Evolutionary conservation across 2,888 invertebrate genomes (phyloP).

Genomic region (Rhagophthalmus giganteus): DNA sequence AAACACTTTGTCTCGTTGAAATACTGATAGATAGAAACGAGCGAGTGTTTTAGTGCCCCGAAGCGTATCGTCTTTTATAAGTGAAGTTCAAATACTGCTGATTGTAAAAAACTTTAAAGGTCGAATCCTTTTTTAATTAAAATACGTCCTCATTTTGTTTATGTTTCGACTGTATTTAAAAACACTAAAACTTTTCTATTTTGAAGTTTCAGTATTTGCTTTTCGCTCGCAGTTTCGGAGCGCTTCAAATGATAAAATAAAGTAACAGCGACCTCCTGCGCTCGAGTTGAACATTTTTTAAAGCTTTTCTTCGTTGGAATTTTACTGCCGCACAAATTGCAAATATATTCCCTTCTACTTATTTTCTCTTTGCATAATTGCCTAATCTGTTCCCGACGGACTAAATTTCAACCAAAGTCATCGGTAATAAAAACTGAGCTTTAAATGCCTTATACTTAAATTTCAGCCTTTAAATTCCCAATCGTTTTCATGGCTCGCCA

Average conservation of each 20-base stretch:
- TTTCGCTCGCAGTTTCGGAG: slow-evolving; percentile 4
- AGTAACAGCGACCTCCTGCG: slow-evolving; percentile 8
- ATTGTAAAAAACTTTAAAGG: too few species aligned
- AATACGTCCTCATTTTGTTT: too few species aligned
- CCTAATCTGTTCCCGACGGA: slow-evolving; percentile 22
- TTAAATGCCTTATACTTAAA: slow-evolving; percentile 26
- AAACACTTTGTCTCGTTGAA: too few species aligned
- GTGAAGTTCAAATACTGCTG: too few species aligned
- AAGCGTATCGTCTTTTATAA: too few species aligned
- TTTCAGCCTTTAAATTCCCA: slow-evolving; percentile 19
- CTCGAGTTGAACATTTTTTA: slow-evolving; percentile 7
- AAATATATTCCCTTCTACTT: slow-evolving; percentile 25
- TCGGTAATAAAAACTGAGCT: slow-evolving; percentile 25
- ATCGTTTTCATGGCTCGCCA: slow-evolving; percentile 17
- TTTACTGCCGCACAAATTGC: slow-evolving; percentile 19
- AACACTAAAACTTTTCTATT: not conserved
- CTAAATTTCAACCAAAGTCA: slow-evolving; percentile 24
- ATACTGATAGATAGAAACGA: too few species aligned
- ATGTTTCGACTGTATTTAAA: not conserved
- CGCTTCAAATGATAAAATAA: slow-evolving; percentile 12
- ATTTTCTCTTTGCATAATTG: slow-evolving; percentile 27
- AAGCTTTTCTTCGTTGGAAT: slow-evolving; percentile 11
- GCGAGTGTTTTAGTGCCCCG: too few species aligned
- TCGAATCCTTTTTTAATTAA: too few species aligned
- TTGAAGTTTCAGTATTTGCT: too few species aligned